phyloP scores from a whole-genome alignment of 1,140 invertebrate species.

The Pinna nobilis region DNA sequence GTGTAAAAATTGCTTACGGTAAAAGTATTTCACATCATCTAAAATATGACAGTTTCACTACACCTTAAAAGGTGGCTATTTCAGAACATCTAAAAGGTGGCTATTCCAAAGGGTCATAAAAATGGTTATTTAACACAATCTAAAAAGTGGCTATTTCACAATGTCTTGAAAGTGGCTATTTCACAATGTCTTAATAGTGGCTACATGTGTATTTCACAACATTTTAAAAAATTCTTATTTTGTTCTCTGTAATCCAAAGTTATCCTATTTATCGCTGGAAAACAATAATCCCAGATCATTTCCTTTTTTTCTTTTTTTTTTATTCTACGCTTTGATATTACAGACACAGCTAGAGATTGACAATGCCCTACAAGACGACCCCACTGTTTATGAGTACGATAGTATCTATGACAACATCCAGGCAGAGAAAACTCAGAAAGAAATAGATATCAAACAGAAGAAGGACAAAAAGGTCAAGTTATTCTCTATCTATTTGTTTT shows the following conservation, averaged over 20 bases:
- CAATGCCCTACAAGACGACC: conserved; percentile 90
- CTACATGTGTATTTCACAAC: background rate
- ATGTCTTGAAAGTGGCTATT: too few relatives aligned
- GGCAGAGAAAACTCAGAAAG: conserved; percentile 79
- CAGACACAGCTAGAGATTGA: conserved; percentile 75
- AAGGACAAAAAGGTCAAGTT: conserved; percentile 50
- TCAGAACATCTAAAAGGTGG: too few relatives aligned
- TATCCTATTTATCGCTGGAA: background rate
- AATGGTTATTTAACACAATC: too few relatives aligned
- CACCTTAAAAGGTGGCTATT: too few relatives aligned
- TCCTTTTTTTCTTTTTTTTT: too few relatives aligned
- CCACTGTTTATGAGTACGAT: conserved; percentile 96
- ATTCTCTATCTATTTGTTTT: background rate
- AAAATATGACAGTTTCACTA: too few relatives aligned
- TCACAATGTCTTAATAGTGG: too few relatives aligned
- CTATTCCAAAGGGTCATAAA: too few relatives aligned
- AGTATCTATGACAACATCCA: conserved; percentile 94
- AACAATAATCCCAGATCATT: background rate
- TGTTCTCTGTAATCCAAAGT: background rate
- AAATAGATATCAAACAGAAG: conserved; percentile 35
- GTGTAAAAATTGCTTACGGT: too few relatives aligned
- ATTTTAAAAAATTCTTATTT: background rate
- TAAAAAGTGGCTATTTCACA: too few relatives aligned
- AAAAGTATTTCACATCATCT: too few relatives aligned
- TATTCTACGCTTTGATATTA: conserved; percentile 23